Base-by-base conservation (phyloP, 2,113 vertebrate genomes). In the Hystrix brachyura region DNA sequence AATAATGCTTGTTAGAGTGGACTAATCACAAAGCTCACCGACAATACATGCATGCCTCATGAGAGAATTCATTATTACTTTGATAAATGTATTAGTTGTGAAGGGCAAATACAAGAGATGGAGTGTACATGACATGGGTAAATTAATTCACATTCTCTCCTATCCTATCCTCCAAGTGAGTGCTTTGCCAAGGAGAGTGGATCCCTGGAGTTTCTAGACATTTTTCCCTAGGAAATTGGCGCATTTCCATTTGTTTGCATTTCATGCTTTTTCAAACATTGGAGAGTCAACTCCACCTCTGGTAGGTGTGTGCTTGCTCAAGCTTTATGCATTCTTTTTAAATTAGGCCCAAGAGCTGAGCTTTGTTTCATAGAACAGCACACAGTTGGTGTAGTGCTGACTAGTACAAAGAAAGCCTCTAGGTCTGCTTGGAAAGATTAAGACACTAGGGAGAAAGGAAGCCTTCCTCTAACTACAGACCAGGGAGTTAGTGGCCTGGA, bases 371-470 rank as follows among this genome's bases (percentile, higher is more conserved):
- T 98, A 99, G 97, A 98, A 95, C 46, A 95, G 59, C 43, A 83
- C 55, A 96, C 65, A 87, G 85, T 96, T 85, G 86, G 93, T 82
- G 97, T 96, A 98, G 83, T 97, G 82, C 98, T 96, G 98, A 98
- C 97, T 87, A 43, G 98, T 98, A 95, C 87, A 97, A 96, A 98
- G 91, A 76, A 97, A 91, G 90, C 72, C 59, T 98, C 53, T 95
- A 98, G 96, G 98, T 98, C 95, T 93, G 79, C 59, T 92, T 94
- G 94, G 91, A 65, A 98, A 98, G 97, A 98, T 98, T 98, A 98
- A 98, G 98, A 97, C 89, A 67, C 62, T 96, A 91, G 96, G 98
- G 97, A 97, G 91, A 98, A 98, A 98, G 78, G 87, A 97, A 90
- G 13, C 18, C n/a, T 94, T 98, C 98, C 97, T 98, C 74, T 89